Evolutionary conservation across 1,140 invertebrate genomes (phyloP).

Genomic region (Apis laboriosa): DNA sequence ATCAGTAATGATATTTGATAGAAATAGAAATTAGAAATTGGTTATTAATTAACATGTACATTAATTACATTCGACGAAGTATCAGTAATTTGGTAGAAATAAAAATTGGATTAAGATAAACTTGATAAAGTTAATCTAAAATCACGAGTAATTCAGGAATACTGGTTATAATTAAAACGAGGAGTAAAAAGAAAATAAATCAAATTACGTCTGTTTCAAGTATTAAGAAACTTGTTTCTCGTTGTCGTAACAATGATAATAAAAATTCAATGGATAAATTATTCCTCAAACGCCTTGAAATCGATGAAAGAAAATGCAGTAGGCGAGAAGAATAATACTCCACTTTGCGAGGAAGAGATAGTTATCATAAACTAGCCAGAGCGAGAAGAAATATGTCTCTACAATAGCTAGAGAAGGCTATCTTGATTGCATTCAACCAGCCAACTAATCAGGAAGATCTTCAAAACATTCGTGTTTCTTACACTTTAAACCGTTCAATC

Average conservation of each 20-base stretch:
- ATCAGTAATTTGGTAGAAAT: too few species aligned
- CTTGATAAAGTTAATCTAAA: too few species aligned
- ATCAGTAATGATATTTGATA: too few species aligned
- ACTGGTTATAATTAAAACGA: too few species aligned
- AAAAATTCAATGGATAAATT: not conserved
- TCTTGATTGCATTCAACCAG: slow-evolving; percentile 43
- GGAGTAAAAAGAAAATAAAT: too few species aligned
- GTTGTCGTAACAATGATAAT: not conserved
- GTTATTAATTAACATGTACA: too few species aligned
- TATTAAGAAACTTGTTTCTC: too few species aligned
- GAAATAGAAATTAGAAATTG: too few species aligned
- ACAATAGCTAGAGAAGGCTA: slow-evolving; percentile 24
- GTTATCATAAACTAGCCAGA: slow-evolving; percentile 20
- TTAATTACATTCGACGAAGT: too few species aligned
- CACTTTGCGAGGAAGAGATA: slow-evolving; percentile 10
- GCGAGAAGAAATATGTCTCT: slow-evolving; percentile 31
- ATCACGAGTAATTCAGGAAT: too few species aligned
- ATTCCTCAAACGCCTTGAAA: not conserved
- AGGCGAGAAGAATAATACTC: slow-evolving; percentile 3
- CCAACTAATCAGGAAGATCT: slow-evolving; percentile 40
- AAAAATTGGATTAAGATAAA: too few species aligned
- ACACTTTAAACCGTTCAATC: slow-evolving; percentile 30
- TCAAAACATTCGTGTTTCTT: slow-evolving; percentile 20
- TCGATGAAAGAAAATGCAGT: not conserved
- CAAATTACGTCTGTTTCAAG: too few species aligned